These are phyloP conservation scores for Heterotis niloticus DNA, from an alignment of 2,113 vertebrate species.

Conservation along the genomic window DNA sequence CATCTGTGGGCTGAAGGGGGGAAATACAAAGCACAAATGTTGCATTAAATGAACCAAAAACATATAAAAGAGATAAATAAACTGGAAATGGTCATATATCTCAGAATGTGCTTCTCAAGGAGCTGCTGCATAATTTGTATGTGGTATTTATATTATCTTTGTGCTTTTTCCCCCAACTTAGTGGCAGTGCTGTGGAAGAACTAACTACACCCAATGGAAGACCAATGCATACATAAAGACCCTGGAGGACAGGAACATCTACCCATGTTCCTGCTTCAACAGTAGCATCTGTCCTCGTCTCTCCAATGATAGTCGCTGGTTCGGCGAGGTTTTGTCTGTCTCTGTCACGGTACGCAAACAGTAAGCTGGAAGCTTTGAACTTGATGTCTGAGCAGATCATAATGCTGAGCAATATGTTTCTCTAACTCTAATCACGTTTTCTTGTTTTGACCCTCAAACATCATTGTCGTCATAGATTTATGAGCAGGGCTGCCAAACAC, in stretches of 20 bases:
- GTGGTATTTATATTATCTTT: background rate
- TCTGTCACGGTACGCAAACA: constrained; percentile 39
- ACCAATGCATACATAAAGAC: constrained; percentile 43
- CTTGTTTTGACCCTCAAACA: background rate
- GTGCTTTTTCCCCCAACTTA: constrained; percentile 27
- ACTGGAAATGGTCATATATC: no score
- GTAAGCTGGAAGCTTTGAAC: background rate
- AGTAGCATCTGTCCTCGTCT: constrained; percentile 34
- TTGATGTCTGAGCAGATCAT: background rate
- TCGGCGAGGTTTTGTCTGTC: constrained; percentile 32
- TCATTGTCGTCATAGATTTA: constrained; percentile 4
- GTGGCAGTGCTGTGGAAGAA: constrained; percentile 55
- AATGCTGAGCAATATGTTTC: background rate
- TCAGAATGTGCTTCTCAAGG: no score
- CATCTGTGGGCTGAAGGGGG: no score
- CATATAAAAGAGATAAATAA: no score
- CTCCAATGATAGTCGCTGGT: background rate
- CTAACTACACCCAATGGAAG: constrained; percentile 47
- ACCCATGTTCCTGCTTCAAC: constrained; percentile 57
- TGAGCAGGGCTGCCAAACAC: constrained; percentile 47
- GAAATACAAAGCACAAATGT: no score
- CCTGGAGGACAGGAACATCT: constrained; percentile 26
- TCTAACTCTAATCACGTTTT: background rate
- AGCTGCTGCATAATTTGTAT: background rate
- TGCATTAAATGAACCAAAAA: no score